A percentile compares a stretch with the other conserved stretches of the same genome.
phyloP scores from a whole-genome alignment of 2,797 vertebrate genomes.

The Synanceia verrucosa region DNA sequence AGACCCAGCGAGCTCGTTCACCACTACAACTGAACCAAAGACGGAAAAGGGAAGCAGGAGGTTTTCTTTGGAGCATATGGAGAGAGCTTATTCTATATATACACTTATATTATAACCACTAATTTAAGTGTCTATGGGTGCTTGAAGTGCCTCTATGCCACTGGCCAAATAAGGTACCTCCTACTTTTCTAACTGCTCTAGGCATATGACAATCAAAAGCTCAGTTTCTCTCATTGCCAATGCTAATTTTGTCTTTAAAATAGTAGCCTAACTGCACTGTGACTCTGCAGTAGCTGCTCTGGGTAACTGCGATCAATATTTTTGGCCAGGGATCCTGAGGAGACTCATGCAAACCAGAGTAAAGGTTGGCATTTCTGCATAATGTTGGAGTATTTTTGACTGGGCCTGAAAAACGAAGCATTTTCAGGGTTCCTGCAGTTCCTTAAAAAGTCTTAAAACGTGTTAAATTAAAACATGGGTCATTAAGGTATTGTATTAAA shows the following conservation, averaged over 20 bases:
- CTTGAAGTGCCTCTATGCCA: constrained; percentile 34
- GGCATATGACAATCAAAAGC: background rate
- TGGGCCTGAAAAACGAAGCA: no score
- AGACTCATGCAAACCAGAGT: background rate
- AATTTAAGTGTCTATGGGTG: constrained; percentile 44
- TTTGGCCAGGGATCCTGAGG: constrained; percentile 5
- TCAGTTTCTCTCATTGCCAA: background rate
- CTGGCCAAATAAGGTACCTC: constrained; percentile 54
- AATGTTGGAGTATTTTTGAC: background rate
- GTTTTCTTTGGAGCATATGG: constrained; percentile 25
- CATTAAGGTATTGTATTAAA: no score
- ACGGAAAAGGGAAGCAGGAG: background rate
- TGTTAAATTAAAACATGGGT: no score
- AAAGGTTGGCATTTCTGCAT: no score
- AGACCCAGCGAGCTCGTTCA: constrained; percentile 24
- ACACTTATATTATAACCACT: background rate
- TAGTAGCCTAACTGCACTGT: background rate
- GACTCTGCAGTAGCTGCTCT: background rate
- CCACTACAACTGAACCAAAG: constrained; percentile 17
- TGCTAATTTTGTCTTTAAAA: background rate
- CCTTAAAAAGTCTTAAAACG: no score
- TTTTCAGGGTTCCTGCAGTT: no score
- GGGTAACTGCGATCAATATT: background rate
- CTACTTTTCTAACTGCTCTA: background rate
- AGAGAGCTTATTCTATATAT: constrained; percentile 16